Percentiles rank a stretch among this genome's conserved stretches.
phyloP scores from a whole-genome alignment of 2,797 vertebrate species.

The Lepus oiostolus region DNA sequence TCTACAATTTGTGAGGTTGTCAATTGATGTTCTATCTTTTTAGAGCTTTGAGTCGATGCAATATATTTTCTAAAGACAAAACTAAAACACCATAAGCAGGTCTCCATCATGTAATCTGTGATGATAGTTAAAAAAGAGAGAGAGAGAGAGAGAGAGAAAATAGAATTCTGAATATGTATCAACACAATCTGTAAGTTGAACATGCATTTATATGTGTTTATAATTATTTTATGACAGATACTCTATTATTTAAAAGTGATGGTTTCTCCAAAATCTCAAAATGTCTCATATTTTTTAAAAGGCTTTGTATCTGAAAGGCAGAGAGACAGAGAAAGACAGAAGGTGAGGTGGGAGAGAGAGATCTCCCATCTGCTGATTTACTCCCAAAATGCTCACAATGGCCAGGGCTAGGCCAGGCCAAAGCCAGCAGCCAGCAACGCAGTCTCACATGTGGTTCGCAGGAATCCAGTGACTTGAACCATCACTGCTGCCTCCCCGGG shows the following conservation, averaged over 20 bases:
- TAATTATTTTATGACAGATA: background rate
- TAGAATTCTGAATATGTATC: background rate
- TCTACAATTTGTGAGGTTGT: background rate
- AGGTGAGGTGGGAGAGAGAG: too few species aligned
- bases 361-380: too few species aligned
- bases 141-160: background rate
- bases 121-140: background rate
- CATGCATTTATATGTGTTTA: background rate
- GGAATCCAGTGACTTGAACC: too few species aligned
- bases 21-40: background rate
- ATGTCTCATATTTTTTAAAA: background rate
- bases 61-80: background rate
- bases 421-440: too few species aligned
- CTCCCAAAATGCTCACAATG: too few species aligned
- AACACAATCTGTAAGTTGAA: background rate
- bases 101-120: background rate
- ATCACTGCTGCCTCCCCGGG: too few species aligned
- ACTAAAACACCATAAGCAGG: background rate
- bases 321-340: too few species aligned
- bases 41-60: background rate
- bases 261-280: background rate
- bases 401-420: too few species aligned
- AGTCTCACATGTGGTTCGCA: too few species aligned
- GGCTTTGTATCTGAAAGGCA: too few species aligned
- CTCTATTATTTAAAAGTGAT: background rate